Percentiles rank a stretch among this genome's conserved stretches.
Evolutionary conservation across 2,888 invertebrate species (phyloP).

Genomic region (Drosophila dives): DNA sequence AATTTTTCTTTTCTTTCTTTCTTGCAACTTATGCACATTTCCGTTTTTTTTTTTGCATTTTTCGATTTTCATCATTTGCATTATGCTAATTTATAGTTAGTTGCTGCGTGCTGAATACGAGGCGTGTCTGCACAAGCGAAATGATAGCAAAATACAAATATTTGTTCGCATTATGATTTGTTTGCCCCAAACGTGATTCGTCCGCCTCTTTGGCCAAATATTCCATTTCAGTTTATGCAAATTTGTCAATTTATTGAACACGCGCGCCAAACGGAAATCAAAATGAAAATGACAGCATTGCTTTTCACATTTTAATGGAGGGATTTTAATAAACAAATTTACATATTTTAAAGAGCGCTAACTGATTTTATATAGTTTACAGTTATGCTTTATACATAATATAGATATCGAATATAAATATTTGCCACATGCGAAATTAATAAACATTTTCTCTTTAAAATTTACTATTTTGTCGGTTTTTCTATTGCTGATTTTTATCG

Average conservation of each 20-base stretch:
- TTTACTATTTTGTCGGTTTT: background rate
- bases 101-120: conserved; percentile 3
- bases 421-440: background rate
- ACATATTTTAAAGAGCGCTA: conserved; percentile 27
- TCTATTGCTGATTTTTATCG: background rate
- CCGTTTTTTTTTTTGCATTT: conserved; percentile 43
- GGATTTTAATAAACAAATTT: conserved; percentile 30
- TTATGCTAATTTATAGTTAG: conserved; percentile 67
- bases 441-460: background rate
- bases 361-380: background rate
- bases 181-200: conserved; percentile 29
- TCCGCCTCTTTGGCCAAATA: conserved; percentile 3
- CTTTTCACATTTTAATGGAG: conserved; percentile 45
- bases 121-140: conserved; percentile 49
- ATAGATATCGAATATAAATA: background rate
- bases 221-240: conserved; percentile 52
- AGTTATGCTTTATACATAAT: background rate
- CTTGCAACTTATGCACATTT: conserved; percentile 31
- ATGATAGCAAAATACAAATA: conserved; percentile 56
- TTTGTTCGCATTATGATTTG: conserved; percentile 61
- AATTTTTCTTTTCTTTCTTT: conserved; percentile 4
- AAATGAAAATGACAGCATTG: conserved; percentile 37
- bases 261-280: conserved; percentile 36
- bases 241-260: conserved; percentile 58
- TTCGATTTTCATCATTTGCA: conserved; percentile 51